Evolutionary conservation across 2,797 vertebrate species (phyloP).

Genomic region (Crax fasciolata): DNA sequence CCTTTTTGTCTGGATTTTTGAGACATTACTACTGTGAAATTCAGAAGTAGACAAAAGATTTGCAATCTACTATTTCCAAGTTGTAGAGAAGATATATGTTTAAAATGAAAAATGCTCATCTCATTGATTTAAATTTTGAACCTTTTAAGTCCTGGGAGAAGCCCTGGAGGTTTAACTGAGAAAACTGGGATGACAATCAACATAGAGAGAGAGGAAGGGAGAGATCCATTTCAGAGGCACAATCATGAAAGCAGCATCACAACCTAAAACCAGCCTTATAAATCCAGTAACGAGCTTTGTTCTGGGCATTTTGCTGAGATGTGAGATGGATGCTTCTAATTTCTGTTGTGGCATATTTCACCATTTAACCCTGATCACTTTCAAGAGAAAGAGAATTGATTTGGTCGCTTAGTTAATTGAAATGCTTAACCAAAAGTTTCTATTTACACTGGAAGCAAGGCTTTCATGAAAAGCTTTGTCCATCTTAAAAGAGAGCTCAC

Average conservation of each 20-base stretch:
- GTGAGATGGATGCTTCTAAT: background rate
- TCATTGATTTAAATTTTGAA: background rate
- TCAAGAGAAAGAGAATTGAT: constrained; percentile 36
- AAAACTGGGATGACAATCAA: background rate
- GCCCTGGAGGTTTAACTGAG: background rate
- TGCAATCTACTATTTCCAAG: constrained; percentile 8
- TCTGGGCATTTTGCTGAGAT: background rate
- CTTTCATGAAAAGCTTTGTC: constrained; percentile 80
- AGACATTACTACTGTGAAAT: background rate
- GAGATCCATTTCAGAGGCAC: background rate
- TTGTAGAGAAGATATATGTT: background rate
- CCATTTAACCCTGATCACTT: constrained; percentile 5
- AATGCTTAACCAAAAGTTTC: constrained; percentile 70
- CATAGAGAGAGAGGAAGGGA: background rate
- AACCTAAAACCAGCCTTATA: background rate
- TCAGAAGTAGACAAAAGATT: constrained; percentile 5
- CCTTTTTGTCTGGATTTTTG: background rate
- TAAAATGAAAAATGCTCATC: background rate
- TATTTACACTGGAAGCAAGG: constrained; percentile 77
- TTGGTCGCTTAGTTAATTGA: constrained; percentile 62
- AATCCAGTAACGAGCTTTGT: background rate
- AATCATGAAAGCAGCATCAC: background rate
- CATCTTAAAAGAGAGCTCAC: constrained; percentile 82
- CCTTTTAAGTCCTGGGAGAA: background rate
- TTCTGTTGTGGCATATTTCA: background rate